phyloP scores from a whole-genome alignment of 2,113 vertebrate genomes.

The Chroicocephalus ridibundus region DNA sequence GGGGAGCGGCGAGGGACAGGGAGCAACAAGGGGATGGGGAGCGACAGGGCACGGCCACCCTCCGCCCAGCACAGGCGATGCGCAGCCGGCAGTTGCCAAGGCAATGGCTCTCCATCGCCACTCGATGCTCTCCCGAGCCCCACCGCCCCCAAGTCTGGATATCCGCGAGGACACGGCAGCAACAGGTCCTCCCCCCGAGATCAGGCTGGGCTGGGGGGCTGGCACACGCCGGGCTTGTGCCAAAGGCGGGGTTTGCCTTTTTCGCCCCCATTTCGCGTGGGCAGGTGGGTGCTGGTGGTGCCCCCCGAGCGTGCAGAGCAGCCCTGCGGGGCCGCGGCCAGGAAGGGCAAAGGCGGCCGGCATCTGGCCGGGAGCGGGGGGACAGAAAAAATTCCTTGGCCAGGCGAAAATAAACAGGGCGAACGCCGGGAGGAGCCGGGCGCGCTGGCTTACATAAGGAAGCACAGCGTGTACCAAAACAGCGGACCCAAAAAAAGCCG shows the following conservation, averaged over 20 bases:
- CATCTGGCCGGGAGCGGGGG: background rate
- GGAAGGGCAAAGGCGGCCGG: background rate
- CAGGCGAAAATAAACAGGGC: slow-evolving; percentile 84
- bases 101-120: slow-evolving; percentile 26
- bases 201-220: background rate
- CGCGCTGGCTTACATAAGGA: slow-evolving; percentile 90
- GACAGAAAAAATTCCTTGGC: slow-evolving; percentile 71
- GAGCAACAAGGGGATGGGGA: background rate
- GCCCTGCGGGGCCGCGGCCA: background rate
- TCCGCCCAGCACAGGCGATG: background rate
- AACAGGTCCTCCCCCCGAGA: background rate
- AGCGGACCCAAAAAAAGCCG: slow-evolving; percentile 86
- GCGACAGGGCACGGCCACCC: background rate
- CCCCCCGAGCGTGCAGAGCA: background rate
- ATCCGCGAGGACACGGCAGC: background rate
- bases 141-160: accelerated
- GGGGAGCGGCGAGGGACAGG: background rate
- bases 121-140: background rate
- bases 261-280: accelerated
- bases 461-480: slow-evolving; percentile 90
- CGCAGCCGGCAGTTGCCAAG: slow-evolving; percentile 28
- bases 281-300: background rate
- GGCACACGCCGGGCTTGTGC: accelerated
- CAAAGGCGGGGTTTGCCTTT: accelerated
- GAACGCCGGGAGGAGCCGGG: slow-evolving; percentile 85